A percentile compares a stretch with the other conserved stretches of the same genome.
Evolutionary conservation across 1,140 invertebrate genomes (phyloP).

Genomic region (Lucilia sericata): DNA sequence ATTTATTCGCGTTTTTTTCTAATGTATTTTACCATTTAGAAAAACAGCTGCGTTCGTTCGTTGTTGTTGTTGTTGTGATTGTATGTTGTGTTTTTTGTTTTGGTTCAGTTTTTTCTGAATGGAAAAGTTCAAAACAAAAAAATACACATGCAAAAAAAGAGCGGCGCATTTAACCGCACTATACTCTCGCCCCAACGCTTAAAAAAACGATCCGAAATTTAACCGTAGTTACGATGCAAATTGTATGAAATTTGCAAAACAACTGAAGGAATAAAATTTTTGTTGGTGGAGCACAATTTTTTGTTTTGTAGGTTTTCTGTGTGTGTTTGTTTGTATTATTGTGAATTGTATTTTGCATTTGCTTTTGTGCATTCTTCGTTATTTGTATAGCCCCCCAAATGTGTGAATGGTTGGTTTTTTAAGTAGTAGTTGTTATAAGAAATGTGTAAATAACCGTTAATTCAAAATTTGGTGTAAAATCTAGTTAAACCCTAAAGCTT

Average conservation of each 20-base stretch:
- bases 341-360: background rate
- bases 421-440: too few species aligned
- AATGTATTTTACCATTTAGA: constrained; percentile 41
- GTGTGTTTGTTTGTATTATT: background rate
- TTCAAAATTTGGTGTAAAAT: too few species aligned
- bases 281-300: constrained; percentile 2
- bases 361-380: background rate
- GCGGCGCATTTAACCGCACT: constrained; percentile 35
- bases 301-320: background rate
- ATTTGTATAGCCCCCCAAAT: too few species aligned
- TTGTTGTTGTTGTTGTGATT: constrained; percentile 9
- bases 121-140: constrained; percentile 66
- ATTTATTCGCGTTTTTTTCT: constrained; percentile 35
- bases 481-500: too few species aligned
- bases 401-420: too few species aligned
- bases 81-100: constrained; percentile 36
- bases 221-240: background rate
- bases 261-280: background rate
- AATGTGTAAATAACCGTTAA: too few species aligned
- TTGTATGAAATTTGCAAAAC: constrained; percentile 3
- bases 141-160: constrained; percentile 64
- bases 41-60: constrained; percentile 40
- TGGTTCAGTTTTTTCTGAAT: constrained; percentile 61
- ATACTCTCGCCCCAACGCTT: background rate
- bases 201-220: background rate